phyloP scores from a whole-genome alignment of 35 echinoderm and acorn worm genomes.

The Stichopus chloronotus region DNA sequence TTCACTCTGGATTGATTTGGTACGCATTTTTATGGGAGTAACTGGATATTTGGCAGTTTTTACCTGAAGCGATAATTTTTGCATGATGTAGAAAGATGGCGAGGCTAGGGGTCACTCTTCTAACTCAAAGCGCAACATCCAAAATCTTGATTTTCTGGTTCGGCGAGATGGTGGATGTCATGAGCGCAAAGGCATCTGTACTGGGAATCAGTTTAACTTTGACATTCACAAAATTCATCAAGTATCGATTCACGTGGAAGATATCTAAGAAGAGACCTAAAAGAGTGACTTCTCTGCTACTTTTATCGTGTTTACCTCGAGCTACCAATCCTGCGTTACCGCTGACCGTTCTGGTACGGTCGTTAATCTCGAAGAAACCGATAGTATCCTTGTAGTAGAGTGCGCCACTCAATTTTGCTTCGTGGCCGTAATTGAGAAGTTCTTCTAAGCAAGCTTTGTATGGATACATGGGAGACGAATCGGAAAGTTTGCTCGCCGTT shows the following conservation, averaged over 20 bases:
- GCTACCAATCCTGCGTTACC: constrained; percentile 38
- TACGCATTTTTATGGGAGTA: not conserved
- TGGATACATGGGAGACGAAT: constrained; percentile 31
- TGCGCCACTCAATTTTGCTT: constrained; percentile 17
- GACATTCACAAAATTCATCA: constrained; percentile 36
- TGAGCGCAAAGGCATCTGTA: constrained; percentile 11
- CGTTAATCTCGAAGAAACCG: constrained; percentile 21
- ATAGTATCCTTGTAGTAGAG: constrained; percentile 57
- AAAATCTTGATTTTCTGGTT: constrained; percentile 39
- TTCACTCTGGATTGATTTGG: not conserved
- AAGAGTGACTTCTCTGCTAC: constrained; percentile 30
- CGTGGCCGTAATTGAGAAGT: constrained; percentile 48
- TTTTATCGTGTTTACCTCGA: not conserved
- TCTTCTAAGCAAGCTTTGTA: constrained; percentile 58
- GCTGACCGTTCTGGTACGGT: not conserved
- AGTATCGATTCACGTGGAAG: constrained; percentile 37
- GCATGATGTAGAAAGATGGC: not conserved
- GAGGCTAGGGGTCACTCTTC: not conserved
- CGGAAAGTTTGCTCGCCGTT: constrained; percentile 55
- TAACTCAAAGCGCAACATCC: not conserved
- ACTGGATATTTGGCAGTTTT: constrained; percentile 16
- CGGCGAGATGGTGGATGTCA: too few relatives aligned
- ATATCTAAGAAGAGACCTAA: constrained; percentile 55
- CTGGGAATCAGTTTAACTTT: constrained; percentile 33
- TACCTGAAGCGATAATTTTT: not conserved